Evolutionary conservation across 2,113 vertebrate genomes (phyloP).

Genomic region (Dermatemys mawii): DNA sequence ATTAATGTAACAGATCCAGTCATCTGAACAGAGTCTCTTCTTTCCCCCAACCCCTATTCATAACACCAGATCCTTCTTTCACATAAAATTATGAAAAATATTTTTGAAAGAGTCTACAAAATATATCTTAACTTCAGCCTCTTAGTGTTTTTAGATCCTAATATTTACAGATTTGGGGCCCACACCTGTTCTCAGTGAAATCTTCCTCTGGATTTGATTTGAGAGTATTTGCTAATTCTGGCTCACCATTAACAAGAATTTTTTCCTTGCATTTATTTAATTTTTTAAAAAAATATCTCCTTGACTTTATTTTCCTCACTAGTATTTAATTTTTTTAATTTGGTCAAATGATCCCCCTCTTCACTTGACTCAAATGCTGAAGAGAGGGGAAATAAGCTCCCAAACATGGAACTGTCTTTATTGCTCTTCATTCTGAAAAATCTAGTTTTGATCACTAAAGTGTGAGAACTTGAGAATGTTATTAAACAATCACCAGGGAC

Average conservation of each 20-base stretch:
- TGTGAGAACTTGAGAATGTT: too few relatives aligned
- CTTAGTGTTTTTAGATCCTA: neutral
- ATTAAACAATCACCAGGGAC: too few relatives aligned
- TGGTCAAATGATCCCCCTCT: neutral
- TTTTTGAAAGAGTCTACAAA: neutral
- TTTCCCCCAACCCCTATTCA: constrained; percentile 11
- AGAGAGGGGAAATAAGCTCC: neutral
- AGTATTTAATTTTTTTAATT: neutral
- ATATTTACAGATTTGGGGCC: neutral
- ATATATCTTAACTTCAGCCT: neutral
- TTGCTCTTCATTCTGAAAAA: too few relatives aligned
- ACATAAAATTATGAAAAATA: constrained; percentile 39
- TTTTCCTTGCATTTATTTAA: neutral
- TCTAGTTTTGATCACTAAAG: too few relatives aligned
- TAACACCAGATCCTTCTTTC: constrained; percentile 44
- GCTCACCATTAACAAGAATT: neutral
- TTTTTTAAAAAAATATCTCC: neutral
- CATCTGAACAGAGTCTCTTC: constrained; percentile 48
- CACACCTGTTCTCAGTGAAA: neutral
- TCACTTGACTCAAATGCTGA: neutral
- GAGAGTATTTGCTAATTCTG: neutral
- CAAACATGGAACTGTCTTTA: too few relatives aligned
- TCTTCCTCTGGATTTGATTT: accelerated
- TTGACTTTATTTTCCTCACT: neutral
- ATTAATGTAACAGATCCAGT: constrained; percentile 80